These are phyloP conservation scores for Entomobrya multifasciata DNA, from an alignment of 2,888 invertebrate genomes.

Conservation along the genomic window DNA sequence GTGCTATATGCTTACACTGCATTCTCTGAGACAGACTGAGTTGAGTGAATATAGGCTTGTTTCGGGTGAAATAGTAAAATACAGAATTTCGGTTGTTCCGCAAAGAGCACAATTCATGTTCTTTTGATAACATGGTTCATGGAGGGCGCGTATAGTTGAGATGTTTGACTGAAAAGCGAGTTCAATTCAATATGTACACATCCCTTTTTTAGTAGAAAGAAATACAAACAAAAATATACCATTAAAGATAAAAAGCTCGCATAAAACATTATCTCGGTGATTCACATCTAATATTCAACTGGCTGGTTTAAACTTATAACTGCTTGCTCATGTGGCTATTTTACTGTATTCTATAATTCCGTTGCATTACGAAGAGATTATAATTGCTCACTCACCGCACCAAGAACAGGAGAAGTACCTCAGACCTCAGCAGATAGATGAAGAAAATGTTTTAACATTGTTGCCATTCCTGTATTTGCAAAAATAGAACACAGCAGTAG, in stretches of 20 bases:
- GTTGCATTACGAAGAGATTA: slow-evolving; percentile 33
- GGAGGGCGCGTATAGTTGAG: no score
- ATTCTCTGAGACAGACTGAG: no score
- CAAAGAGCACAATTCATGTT: no score
- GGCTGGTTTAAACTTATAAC: slow-evolving; percentile 37
- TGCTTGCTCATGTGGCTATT: slow-evolving; percentile 21
- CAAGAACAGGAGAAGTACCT: slow-evolving; percentile 1
- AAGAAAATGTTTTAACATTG: background rate
- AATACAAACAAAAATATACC: background rate
- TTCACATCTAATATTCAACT: no score
- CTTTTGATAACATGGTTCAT: no score
- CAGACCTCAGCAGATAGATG: background rate
- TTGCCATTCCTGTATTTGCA: background rate
- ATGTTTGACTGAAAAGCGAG: no score
- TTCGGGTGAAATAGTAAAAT: no score
- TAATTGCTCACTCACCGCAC: slow-evolving; percentile 41
- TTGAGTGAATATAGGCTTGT: no score
- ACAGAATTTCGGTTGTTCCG: no score
- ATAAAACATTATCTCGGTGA: no score
- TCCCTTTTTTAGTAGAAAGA: background rate
- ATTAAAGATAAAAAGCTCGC: background rate
- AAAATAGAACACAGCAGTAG: slow-evolving; percentile 5
- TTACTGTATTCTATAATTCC: slow-evolving; percentile 33
- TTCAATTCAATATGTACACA: background rate
- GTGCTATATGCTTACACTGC: no score